These are phyloP conservation scores for Trogon melanurus DNA, from an alignment of 2,113 vertebrate genomes.

Conservation along the genomic window DNA sequence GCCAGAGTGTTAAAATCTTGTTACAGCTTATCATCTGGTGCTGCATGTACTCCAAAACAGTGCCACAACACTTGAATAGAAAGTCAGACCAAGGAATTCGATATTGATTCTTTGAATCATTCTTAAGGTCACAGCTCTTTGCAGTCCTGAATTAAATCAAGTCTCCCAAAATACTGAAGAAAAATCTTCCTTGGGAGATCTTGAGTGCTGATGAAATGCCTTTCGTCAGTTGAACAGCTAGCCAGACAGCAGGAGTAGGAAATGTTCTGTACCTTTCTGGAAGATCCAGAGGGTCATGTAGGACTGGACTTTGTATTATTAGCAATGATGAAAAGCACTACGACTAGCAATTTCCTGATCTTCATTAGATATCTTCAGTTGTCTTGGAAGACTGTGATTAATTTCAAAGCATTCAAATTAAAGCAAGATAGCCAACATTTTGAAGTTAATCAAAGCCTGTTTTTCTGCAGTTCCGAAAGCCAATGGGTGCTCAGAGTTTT, in stretches of 20 bases:
- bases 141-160: background rate
- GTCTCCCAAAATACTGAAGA: background rate
- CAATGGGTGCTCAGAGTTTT: background rate
- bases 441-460: background rate
- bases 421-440: background rate
- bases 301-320: background rate
- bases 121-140: background rate
- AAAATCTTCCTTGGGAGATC: background rate
- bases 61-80: background rate
- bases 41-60: background rate
- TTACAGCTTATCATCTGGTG: background rate
- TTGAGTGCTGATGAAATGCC: background rate
- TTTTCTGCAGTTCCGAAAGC: background rate
- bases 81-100: background rate
- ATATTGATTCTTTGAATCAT: background rate
- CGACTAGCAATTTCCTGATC: background rate
- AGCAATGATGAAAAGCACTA: background rate
- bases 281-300: background rate
- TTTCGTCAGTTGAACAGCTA: background rate
- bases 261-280: background rate
- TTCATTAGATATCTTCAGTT: background rate
- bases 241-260: background rate
- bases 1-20: background rate
- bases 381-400: background rate
- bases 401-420: background rate